Evolutionary conservation across 2,888 invertebrate species (phyloP).

Genomic region (Leucoptera coffeella): DNA sequence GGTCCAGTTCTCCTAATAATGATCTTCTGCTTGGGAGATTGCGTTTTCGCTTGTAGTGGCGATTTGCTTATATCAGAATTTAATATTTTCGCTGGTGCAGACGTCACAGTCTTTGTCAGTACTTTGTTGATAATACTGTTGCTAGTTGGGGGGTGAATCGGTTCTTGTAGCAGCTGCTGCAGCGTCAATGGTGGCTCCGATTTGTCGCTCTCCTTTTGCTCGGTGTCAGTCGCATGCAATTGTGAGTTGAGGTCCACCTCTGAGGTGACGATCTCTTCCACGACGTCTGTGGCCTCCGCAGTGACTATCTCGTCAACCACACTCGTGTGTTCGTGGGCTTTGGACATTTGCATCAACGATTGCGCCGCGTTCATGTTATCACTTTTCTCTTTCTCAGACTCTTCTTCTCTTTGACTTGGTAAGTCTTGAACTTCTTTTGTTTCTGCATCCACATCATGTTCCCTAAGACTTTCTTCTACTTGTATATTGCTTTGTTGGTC

Average conservation of each 20-base stretch:
- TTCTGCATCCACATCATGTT: background rate
- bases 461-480: background rate
- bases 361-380: slow-evolving; percentile 45
- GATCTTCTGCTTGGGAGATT: slow-evolving; percentile 32
- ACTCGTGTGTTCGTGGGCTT: slow-evolving; percentile 29
- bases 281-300: background rate
- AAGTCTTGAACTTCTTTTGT: slow-evolving; percentile 6
- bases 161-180: slow-evolving; percentile 51
- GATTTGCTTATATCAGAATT: slow-evolving; percentile 38
- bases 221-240: background rate
- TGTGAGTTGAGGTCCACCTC: background rate
- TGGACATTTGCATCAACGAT: slow-evolving; percentile 45
- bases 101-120: slow-evolving; percentile 12
- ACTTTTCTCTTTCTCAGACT: slow-evolving; percentile 39
- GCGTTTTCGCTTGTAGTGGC: slow-evolving; percentile 20
- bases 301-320: background rate
- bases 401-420: slow-evolving; percentile 11
- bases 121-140: too few species aligned
- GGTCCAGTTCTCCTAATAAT: slow-evolving; percentile 34
- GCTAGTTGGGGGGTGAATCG: slow-evolving; percentile 21
- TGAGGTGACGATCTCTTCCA: background rate
- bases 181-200: slow-evolving; percentile 38
- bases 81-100: slow-evolving; percentile 23
- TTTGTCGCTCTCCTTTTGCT: background rate
- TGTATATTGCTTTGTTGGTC: background rate